Conservation (phyloP, 2,888 invertebrate species). For the Patella caerulea region DNA sequence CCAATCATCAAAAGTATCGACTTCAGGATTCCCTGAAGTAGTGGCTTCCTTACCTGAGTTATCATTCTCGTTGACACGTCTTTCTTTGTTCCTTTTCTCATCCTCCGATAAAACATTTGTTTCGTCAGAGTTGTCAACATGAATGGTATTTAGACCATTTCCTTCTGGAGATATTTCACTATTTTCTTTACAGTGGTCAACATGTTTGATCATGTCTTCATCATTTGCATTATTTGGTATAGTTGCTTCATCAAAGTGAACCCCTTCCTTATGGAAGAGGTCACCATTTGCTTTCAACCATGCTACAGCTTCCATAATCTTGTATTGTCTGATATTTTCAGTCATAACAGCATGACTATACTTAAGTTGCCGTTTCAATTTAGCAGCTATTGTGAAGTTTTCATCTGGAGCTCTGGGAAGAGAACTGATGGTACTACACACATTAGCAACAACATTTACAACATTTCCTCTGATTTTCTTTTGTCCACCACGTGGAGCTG, state of each 20-base stretch:
- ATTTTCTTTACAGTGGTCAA: conserved; percentile 22
- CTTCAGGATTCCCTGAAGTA: too few species aligned
- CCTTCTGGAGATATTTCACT: conserved; percentile 7
- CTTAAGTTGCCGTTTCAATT: conserved; percentile 7
- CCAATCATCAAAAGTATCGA: not conserved
- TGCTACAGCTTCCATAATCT: conserved; percentile 12
- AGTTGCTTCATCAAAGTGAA: not conserved
- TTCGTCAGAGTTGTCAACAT: too few species aligned
- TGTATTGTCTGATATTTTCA: conserved; percentile 13
- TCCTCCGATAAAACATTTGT: too few species aligned
- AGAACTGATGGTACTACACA: not conserved
- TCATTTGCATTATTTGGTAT: not conserved
- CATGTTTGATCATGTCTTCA: too few species aligned
- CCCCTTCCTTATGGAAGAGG: not conserved
- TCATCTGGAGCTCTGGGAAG: conserved; percentile 2
- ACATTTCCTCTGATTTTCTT: not conserved
- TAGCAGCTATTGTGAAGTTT: conserved; percentile 13
- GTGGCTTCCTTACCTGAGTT: too few species aligned
- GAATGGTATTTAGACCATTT: too few species aligned
- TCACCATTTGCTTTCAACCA: not conserved
- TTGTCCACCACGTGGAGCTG: not conserved
- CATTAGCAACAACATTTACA: conserved; percentile 4
- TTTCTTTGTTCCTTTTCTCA: too few species aligned
- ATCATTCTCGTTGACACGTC: too few species aligned
- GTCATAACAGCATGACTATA: not conserved